Base-by-base conservation (phyloP, 2,797 vertebrate genomes). In the Rhinophrynus dorsalis region DNA sequence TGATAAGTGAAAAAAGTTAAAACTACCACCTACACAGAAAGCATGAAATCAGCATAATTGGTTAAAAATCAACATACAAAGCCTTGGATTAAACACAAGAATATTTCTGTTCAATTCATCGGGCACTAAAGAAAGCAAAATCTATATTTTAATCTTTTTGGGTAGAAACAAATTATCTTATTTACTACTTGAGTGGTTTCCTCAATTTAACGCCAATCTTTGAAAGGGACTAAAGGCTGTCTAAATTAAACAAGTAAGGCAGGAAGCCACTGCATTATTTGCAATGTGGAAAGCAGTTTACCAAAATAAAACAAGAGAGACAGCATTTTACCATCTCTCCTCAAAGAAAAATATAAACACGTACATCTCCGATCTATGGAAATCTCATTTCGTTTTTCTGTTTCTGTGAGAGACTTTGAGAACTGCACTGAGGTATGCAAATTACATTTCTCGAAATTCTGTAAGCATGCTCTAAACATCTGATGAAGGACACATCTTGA, bases 101-200 rank as follows among this genome's bases (percentile, higher is more conserved):
- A 81, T 79, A 71, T 69, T 83, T 65, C 78, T 81, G 83, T 85
- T 88, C 83, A 84, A 89, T 84, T 79, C 80, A 82, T 58, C 81
- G 2, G 26, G 56, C 56, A 32, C 70, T 57, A 75, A 64, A 67
- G 37, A 56, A 74, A 83, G 82, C 75, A 80, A 88, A 88, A 90
- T 88, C 86, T 88, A 78, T 85, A 87, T 85, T 88, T 88, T 86
- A 88, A 89, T 89, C 87, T 91, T 91, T 89, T 84, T 56, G 74
- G 83, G 83, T 11, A 81, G 78, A 92, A 91, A 90, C 84, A 92
- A 83, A 87, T 91, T 93, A 87, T 90, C 90, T 92, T 91, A 91
- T 90, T 91, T 88, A 89, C 88, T 92, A 90, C 91, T 90, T 90
- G 90, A 93, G 90, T 86, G 91, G 86, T 90, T 91, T 90, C 88